Base-by-base conservation (phyloP, 2,888 invertebrate genomes). In the Mycalesis mineus region DNA sequence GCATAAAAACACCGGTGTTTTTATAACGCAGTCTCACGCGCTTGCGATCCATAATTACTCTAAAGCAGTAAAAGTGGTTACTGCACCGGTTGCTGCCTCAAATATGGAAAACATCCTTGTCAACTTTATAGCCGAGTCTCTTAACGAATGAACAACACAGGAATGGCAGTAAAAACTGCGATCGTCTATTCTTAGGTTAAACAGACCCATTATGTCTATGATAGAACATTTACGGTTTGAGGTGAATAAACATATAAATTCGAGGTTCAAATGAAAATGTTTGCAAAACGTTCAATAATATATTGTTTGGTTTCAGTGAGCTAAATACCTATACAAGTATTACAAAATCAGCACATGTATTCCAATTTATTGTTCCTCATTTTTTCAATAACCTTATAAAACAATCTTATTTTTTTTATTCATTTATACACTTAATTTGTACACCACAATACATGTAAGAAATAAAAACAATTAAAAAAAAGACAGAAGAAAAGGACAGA, bases 91-190 rank as follows among this genome's bases (percentile, higher is more conserved):
- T 44, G 15, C 39, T 51, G 41, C 44, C 57, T 66, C 70, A 67
- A 71, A 73, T 72, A 75, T 72, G 73, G 73, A 62, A 68, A 69
- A 65, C 70, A 70, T 70, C 71, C 70, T 69, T 61, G 65, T 64
- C 66, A 63, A 67, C 67, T 72, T 74, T 70, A 72, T 73, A 58
- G 62, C 65, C 64, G 67, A 71, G 55, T 70, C 61, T 68, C 70
- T 75, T 77, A 48, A 77, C 75, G 73, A 78, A 78, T 72, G 70
- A 64, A 45, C 45, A 41, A 37, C 40, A 62, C 61, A 60, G 75
- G 77, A 77, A 79, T 78, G 77, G 70, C 64, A 70, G 75, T 75
- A 84, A 84, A 84, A 85, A 84, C 72, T 73, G 65, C 71, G 67
- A 74, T 73, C 75, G 70, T 70, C 77, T 80, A 81, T 81, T 80